Conservation (phyloP, 2,797 vertebrate species). For the Lutjanus campechanus region DNA sequence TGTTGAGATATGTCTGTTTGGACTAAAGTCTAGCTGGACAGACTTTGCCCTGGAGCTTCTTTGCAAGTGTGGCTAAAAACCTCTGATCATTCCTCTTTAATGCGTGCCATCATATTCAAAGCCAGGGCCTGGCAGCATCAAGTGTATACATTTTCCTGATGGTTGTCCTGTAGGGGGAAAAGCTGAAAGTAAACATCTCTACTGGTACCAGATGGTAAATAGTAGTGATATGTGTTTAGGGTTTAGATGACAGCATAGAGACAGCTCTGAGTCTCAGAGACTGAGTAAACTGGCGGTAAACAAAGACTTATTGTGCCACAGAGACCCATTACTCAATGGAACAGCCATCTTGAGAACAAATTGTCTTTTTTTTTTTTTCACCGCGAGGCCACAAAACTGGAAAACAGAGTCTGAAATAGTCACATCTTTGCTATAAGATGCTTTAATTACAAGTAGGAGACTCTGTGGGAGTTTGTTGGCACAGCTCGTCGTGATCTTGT, state of each 20-base stretch:
- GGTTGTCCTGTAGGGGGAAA: conserved; percentile 13
- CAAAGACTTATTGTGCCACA: conserved; percentile 59
- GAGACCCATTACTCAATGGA: conserved; percentile 59
- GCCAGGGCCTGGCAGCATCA: conserved; percentile 38
- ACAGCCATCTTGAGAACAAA: conserved; percentile 51
- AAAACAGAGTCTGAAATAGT: conserved; percentile 41
- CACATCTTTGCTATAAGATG: conserved; percentile 35
- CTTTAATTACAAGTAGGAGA: conserved; percentile 50
- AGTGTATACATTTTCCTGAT: conserved; percentile 39
- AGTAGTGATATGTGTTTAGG: conserved; percentile 54
- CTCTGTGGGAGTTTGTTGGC: conserved; percentile 46
- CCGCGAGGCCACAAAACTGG: conserved; percentile 33
- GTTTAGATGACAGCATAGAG: conserved; percentile 51
- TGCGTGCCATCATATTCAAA: conserved; percentile 23
- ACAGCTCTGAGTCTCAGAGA: conserved; percentile 50
- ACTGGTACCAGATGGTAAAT: conserved; percentile 64
- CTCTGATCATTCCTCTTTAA: conserved; percentile 40
- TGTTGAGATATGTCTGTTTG: conserved; percentile 12
- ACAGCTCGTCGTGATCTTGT: conserved; percentile 19
- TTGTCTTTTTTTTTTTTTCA: conserved; percentile 25
- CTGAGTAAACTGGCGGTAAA: conserved; percentile 50
- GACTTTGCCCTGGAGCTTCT: not conserved
- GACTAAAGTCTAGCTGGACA: not conserved
- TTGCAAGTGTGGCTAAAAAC: conserved; percentile 11
- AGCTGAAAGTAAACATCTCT: conserved; percentile 59